Conservation (phyloP, 1,140 invertebrate species). For the Harpegnathos saltator region DNA sequence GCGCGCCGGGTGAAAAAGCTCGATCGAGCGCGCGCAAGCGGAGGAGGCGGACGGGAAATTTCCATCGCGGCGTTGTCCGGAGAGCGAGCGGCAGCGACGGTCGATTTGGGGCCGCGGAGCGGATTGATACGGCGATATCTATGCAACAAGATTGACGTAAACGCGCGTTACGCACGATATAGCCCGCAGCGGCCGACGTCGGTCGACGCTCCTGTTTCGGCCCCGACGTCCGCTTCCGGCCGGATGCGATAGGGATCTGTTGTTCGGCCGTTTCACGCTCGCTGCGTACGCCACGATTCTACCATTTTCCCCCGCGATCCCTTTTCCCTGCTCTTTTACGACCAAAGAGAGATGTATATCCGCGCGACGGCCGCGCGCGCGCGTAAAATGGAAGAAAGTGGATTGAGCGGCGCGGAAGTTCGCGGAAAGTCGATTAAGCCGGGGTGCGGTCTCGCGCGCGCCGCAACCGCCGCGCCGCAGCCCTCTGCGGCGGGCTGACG, state of each 20-base stretch:
- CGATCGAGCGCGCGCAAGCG: not conserved
- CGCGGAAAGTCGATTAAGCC: not conserved
- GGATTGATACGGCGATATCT: conserved; percentile 20
- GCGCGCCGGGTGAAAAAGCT: not conserved
- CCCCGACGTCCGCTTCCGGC: conserved; percentile 21
- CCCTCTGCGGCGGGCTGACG: too few relatives aligned
- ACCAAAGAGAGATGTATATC: not conserved
- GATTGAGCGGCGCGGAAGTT: not conserved
- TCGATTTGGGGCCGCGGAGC: not conserved
- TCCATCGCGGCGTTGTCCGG: not conserved
- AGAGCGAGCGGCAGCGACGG: too few relatives aligned
- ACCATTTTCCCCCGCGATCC: too few relatives aligned
- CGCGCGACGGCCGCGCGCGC: not conserved
- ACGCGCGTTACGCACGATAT: conserved; percentile 11
- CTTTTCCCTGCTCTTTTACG: not conserved
- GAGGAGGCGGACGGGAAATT: not conserved
- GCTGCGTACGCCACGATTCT: not conserved
- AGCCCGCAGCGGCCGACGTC: not conserved
- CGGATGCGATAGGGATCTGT: conserved; percentile 34
- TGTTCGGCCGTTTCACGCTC: conserved; percentile 40
- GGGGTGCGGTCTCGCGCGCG: not conserved
- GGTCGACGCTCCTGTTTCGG: conserved; percentile 37
- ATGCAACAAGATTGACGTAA: conserved; percentile 28
- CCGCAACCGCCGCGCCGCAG: not conserved
- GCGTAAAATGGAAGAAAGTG: not conserved